A percentile compares a stretch with the other conserved stretches of the same genome.
phyloP scores from a whole-genome alignment of 2,113 vertebrate species.

The Apteryx owenii region DNA sequence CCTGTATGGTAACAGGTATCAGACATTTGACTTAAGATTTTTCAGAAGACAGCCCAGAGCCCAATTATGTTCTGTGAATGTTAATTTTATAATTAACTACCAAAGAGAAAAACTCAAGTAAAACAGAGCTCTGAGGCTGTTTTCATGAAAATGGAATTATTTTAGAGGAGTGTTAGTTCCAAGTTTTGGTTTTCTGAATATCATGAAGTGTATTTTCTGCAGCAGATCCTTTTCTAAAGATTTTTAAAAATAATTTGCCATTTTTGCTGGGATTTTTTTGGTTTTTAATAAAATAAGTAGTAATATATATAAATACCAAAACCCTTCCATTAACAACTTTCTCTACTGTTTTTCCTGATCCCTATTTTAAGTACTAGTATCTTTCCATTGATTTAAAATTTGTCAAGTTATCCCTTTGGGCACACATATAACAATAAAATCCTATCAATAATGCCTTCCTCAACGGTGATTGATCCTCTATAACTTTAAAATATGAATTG shows the following conservation, averaged over 20 bases:
- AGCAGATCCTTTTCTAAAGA: neutral
- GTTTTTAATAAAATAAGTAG: too few relatives aligned
- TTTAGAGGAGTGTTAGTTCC: neutral
- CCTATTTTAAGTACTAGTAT: neutral
- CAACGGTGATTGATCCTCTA: neutral
- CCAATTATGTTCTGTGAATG: neutral
- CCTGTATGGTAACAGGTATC: accelerated
- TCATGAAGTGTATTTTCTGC: accelerated
- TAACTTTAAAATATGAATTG: neutral
- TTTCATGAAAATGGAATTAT: neutral
- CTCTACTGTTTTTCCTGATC: too few relatives aligned
- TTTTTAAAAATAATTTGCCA: neutral
- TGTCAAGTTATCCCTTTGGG: neutral
- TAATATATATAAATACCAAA: too few relatives aligned
- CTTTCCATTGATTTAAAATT: neutral
- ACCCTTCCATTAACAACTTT: too few relatives aligned
- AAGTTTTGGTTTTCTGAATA: neutral
- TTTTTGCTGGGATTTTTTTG: neutral
- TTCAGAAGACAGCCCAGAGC: neutral
- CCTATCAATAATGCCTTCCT: neutral
- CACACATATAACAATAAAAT: neutral
- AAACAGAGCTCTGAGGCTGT: neutral
- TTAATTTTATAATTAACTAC: neutral
- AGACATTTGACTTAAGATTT: neutral
- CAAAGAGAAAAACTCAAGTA: neutral